Conservation (phyloP, 2,113 vertebrate species). For the Kryptolebias marmoratus region DNA sequence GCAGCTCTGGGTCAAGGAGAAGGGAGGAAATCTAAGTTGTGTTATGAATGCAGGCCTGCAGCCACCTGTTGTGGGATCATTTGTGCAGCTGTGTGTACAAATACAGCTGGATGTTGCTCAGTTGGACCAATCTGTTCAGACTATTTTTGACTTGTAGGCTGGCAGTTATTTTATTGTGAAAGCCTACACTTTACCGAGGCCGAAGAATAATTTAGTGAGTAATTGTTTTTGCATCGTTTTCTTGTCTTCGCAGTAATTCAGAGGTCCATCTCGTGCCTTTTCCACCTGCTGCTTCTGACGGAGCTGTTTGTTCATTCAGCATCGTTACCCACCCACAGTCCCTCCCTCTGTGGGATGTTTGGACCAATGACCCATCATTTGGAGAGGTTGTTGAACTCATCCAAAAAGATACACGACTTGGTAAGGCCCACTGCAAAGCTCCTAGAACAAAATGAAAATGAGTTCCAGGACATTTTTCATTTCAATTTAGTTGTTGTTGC, state of each 20-base stretch:
- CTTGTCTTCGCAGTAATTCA: constrained; percentile 53
- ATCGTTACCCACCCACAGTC: constrained; percentile 6
- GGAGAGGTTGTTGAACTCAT: constrained; percentile 1
- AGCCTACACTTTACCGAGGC: background rate
- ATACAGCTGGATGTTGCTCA: constrained; percentile 7
- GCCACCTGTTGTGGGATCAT: constrained; percentile 19
- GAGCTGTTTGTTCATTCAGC: constrained; percentile 50
- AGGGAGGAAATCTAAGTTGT: background rate
- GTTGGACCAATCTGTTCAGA: background rate
- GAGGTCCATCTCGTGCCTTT: constrained; percentile 35
- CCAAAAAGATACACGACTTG: constrained; percentile 39
- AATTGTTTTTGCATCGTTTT: background rate
- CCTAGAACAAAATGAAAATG: no score
- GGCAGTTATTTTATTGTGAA: background rate
- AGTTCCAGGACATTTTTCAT: no score
- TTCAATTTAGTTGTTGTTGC: background rate
- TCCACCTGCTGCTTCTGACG: constrained; percentile 67
- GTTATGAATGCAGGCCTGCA: background rate
- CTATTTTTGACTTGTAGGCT: background rate
- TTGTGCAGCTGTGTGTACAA: background rate
- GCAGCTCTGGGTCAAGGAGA: background rate
- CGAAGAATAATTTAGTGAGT: background rate
- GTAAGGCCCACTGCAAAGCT: constrained; percentile 10
- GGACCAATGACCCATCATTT: constrained; percentile 35
- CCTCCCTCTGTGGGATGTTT: constrained; percentile 15